Evolutionary conservation across 64 coral and sea anemone genomes (phyloP), one percentile per base, ranked within the genome.

Genomic region (Dendrophyllia cribrosa): DNA sequence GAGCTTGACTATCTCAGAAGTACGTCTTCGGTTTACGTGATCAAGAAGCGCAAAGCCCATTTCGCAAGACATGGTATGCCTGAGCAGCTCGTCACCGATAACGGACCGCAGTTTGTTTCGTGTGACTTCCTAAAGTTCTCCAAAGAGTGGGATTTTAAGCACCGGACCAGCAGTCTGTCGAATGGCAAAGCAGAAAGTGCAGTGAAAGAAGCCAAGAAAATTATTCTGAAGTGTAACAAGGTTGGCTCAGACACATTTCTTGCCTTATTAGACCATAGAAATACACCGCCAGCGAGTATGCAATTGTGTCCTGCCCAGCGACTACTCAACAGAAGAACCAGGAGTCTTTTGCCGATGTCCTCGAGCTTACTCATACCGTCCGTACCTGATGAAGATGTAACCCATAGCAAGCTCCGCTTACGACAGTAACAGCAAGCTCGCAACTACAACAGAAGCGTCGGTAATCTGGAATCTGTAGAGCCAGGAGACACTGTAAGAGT

Each of bases 311-410:
- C 77, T 44, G 77, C 77, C 15, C 77, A 80, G 58, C 56, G 58
- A 1, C 58, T 80, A 4, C 11, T 62, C 15, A 80, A 2, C 14
- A 13, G 56, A 61, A 61, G 69, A 13, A 88, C 85, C 43, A 75
- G 52, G 59, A 75, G 51, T 75, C 67, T 88, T 45, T 21, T 88
- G 17, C 85, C 85, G 11, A 74, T 74, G 47, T 43, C 70, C 58
- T 51, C 55, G 24, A 19, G 8, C 6, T 63, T 76, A 49, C 21
- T 88, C 3, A 76, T 45, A 17, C 72, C 86, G 1, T 22, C 13
- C 63, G 60, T 64, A 19, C 13, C 71, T n/a, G 71, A 88, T 34
- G 72, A 88, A 3, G 72, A 88, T 48, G 17, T 17, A 22, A 76
- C 26, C 55, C 24, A 24, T 21, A 56, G 55, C 46, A 88, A 88